Evolutionary conservation across 2,113 vertebrate genomes (phyloP), one percentile per base, ranked within the genome.

Genomic region (Nibea albiflora): DNA sequence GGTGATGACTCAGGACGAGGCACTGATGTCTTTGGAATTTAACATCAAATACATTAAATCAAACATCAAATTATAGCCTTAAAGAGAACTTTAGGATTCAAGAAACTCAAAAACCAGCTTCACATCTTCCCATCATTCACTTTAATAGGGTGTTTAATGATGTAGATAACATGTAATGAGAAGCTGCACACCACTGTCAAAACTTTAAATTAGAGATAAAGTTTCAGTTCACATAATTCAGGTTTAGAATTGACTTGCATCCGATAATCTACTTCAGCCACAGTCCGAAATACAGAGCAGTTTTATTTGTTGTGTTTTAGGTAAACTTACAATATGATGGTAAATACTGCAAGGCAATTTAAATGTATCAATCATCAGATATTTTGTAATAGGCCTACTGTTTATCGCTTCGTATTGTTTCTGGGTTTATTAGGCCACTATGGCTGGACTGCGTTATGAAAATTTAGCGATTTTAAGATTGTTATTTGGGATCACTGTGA

Each of bases 1-100:
- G 68, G 63, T 22, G 46, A 64, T 57, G 65, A 81, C 39, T 68
- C 63, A 44, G 67, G 14, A 71, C 56, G 24, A 64, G 60, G 72
- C 12, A 4, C 54, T 15, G 53, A 61, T 22, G 44, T 63, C 35
- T 39, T 26, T n/a, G 50, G 49, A 72, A n/a, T 65, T 58, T n/a
- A 28, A 44, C 61, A 83, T 39, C 39, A 57, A 42, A 19, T 52
- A 44, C 3, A 44, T 44, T 11, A 44, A 44, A 10, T 44, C 10
- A 44, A 44, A 31, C 31, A 31, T 31, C 31, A 31, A 31, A 31
- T 31, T 5, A 31, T 31, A 31, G 31, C 31, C 31, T 46, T 42
- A 22, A n/a, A 46, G 50, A 56, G 22, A 44, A 65, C 11, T 54
- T 54, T 16, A 39, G 50, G 64, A 69, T 17, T 54, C 42, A 69